Evolutionary conservation across 2,888 invertebrate species (phyloP), one percentile per base, ranked within the genome.

Genomic region (Aphelenchoides bicaudatus): DNA sequence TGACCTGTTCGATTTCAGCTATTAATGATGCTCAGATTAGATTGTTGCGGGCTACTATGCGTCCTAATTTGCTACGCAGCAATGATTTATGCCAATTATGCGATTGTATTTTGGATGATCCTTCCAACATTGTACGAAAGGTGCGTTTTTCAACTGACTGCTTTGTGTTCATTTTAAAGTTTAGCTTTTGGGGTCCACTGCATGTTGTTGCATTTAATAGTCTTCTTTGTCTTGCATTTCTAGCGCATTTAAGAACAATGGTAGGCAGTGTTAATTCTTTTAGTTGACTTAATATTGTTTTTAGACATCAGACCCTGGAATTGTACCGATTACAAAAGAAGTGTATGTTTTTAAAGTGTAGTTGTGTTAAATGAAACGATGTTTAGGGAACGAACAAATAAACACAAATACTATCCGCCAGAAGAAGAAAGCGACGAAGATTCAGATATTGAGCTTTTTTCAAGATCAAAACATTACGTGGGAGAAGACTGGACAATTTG

Each of bases 291-390:
- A n/a, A n/a, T n/a, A n/a, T n/a, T n/a, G n/a, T n/a, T n/a, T n/a
- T n/a, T n/a, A n/a, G n/a, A n/a, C n/a, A n/a, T 88, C 88, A n/a
- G 90, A 91, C 82, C 90, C 91, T 2, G 90, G 90, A 1, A 86
- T 87, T 50, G 88, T 91, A 39, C 90, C 77, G 88, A n/a, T 61
- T 19, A 51, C 59, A n/a, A 19, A 25, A 43, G 23, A 43, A 10
- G 10, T 21, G 34, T 34, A 10, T n/a, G 34, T 34, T 34, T 34
- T 34, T 34, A 10, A n/a, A 34, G n/a, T 34, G 10, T n/a, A 34
- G 10, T 34, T 34, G 34, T 34, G 34, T 34, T n/a, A n/a, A 34
- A 34, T 34, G 10, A 10, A 34, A 10, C n/a, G 10, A n/a, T 34
- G 34, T 34, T n/a, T 25, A 43, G 43, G 21, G 43, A 43, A 19